A percentile compares a stretch with the other conserved stretches of the same genome.
phyloP scores from a whole-genome alignment of 23 tunicate genomes.

The Aplidium turbinatum region DNA sequence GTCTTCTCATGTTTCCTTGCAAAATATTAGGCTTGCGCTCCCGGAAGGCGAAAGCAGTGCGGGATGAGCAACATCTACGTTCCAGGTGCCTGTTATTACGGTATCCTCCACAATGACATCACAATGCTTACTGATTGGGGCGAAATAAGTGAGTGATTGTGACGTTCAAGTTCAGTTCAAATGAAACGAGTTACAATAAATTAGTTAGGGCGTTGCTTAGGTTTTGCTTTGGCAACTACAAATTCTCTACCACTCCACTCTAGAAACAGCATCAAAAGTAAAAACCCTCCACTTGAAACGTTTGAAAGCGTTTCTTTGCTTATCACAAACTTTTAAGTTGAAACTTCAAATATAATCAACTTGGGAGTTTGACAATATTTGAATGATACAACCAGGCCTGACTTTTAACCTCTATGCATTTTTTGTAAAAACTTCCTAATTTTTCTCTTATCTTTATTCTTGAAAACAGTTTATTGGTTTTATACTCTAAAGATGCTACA shows the following conservation, averaged over 20 bases:
- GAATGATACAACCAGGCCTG: too few species aligned
- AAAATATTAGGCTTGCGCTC: constrained; percentile 36
- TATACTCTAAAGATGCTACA: neutral
- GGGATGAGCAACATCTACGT: constrained; percentile 5
- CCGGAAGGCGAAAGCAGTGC: constrained; percentile 44
- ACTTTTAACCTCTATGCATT: too few species aligned
- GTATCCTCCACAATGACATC: neutral
- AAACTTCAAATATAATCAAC: too few species aligned
- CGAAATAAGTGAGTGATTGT: constrained; percentile 25
- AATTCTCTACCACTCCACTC: too few species aligned
- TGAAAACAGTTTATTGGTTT: too few species aligned
- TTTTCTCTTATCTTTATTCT: too few species aligned
- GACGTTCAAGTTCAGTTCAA: neutral
- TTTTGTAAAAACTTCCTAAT: too few species aligned
- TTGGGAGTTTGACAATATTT: too few species aligned
- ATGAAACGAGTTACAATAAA: too few species aligned
- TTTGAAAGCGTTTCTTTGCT: neutral
- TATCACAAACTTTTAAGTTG: too few species aligned
- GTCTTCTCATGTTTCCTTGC: neutral
- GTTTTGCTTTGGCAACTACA: too few species aligned
- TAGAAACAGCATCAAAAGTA: neutral
- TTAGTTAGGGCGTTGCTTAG: too few species aligned
- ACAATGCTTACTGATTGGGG: constrained; percentile 25
- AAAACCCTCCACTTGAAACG: neutral
- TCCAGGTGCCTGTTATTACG: constrained; percentile 49